These are phyloP conservation scores for Crotalus helleri DNA, from an alignment of 2,113 vertebrate species.

Conservation along the genomic window DNA sequence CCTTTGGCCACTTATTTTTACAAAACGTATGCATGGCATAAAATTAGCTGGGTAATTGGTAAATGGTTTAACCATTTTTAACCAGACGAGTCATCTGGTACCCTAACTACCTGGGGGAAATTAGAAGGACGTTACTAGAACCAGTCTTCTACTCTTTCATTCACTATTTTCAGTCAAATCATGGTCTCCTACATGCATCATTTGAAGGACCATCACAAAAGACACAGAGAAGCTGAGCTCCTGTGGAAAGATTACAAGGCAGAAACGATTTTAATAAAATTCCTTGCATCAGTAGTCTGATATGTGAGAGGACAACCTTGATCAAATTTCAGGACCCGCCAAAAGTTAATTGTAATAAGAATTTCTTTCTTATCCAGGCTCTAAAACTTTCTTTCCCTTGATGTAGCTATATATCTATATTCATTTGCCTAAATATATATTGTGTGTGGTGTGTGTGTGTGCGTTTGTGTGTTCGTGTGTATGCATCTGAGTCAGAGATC, in stretches of 20 bases:
- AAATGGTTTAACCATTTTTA: background rate
- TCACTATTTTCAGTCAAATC: background rate
- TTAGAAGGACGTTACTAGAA: no score
- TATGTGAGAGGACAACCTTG: background rate
- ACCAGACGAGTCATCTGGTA: background rate
- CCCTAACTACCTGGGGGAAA: background rate
- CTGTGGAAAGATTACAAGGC: background rate
- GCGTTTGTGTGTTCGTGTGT: background rate
- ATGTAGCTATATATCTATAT: background rate
- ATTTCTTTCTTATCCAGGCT: background rate
- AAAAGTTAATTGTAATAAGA: background rate
- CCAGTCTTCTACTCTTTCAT: background rate
- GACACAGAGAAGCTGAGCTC: background rate
- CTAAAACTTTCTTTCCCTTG: background rate
- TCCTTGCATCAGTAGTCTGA: background rate
- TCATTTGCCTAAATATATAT: no score
- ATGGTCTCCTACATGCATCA: background rate
- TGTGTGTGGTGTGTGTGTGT: background rate
- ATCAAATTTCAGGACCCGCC: background rate
- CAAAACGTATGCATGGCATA: background rate
- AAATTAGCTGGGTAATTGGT: background rate
- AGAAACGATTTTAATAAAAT: background rate
- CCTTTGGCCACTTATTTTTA: background rate
- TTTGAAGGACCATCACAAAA: background rate
- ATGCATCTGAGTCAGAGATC: no score